phyloP scores from a whole-genome alignment of 2,113 vertebrate genomes.

The Pomatostomus ruficeps region DNA sequence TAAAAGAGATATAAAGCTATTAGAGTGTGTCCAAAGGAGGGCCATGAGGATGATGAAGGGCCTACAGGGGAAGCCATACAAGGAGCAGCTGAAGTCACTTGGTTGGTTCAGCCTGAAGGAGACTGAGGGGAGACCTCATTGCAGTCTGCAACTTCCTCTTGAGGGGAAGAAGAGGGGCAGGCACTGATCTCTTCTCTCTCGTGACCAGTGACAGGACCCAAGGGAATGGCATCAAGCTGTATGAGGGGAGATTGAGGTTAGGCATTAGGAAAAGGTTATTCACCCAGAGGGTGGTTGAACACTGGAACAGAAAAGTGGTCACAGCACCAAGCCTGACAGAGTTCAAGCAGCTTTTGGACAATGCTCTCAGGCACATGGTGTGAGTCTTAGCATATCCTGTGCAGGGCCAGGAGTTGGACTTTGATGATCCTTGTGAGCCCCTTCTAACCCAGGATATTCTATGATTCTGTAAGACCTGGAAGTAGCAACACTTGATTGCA shows the following conservation, averaged over 20 bases:
- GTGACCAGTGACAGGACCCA: not conserved
- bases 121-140: not conserved
- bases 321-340: not conserved
- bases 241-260: not conserved
- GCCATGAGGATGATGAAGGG: not conserved
- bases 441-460: not conserved
- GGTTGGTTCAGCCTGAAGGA: not conserved
- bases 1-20: not conserved
- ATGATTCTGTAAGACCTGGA: not conserved
- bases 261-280: not conserved
- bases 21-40: not conserved
- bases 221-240: not conserved
- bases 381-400: not conserved
- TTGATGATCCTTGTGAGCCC: no score
- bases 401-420: not conserved
- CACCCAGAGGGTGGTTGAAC: not conserved
- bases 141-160: not conserved
- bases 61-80: not conserved
- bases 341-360: not conserved
- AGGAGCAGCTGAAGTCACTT: not conserved
- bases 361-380: not conserved
- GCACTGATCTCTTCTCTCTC: not conserved
- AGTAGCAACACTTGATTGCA: not conserved
- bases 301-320: no score
- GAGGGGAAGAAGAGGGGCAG: not conserved